A percentile compares a stretch with the other conserved stretches of the same genome.
Conservation (phyloP, 2,888 invertebrate genomes). For the Seira ritae region DNA sequence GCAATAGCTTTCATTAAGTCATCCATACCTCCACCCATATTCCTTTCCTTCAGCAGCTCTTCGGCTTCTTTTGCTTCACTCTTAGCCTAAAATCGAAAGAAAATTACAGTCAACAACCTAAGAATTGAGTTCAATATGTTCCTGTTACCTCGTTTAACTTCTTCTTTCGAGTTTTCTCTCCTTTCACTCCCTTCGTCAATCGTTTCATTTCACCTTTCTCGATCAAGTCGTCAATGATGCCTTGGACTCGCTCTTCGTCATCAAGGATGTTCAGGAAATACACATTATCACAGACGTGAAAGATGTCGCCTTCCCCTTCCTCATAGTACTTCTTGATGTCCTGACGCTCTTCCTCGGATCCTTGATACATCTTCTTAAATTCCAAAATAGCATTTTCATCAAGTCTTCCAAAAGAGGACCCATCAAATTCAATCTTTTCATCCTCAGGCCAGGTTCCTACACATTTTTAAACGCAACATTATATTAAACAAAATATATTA, state of each 20-base stretch:
- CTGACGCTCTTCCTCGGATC: conserved; percentile 69
- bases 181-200: conserved; percentile 48
- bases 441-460: conserved; percentile 71
- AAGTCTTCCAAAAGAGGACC: conserved; percentile 54
- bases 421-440: conserved; percentile 58
- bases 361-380: conserved; percentile 67
- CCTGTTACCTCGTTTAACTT: conserved; percentile 61
- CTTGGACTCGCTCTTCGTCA: conserved; percentile 67
- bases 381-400: conserved; percentile 62
- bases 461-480: background rate
- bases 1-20: conserved; percentile 65
- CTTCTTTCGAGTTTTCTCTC: conserved; percentile 46
- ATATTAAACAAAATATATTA: background rate
- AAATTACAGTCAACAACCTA: conserved; percentile 8
- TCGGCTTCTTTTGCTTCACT: conserved; percentile 72
- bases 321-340: conserved; percentile 69
- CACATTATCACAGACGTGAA: conserved; percentile 68
- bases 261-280: conserved; percentile 69
- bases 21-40: conserved; percentile 55
- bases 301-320: conserved; percentile 68
- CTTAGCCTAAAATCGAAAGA: conserved; percentile 59
- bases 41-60: conserved; percentile 59
- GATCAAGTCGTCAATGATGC: conserved; percentile 64
- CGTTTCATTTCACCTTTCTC: conserved; percentile 57
- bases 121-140: too few relatives aligned